phyloP scores from a whole-genome alignment of 2,888 invertebrate species.

The Drosophila anomelani region DNA sequence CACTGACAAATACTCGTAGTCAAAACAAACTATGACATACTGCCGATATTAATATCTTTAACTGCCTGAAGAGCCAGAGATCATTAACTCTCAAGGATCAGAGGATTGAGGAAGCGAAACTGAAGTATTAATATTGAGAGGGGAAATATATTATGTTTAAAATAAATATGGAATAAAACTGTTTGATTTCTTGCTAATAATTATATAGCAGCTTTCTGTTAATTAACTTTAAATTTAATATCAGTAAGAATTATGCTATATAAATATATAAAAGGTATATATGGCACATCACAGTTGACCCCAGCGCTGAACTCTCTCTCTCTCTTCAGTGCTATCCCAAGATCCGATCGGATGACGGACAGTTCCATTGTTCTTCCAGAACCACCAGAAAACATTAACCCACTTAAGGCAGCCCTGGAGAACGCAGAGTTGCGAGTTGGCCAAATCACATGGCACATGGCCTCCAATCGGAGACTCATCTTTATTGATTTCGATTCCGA shows the following conservation, averaged over 20 bases:
- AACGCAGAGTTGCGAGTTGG: slow-evolving; percentile 51
- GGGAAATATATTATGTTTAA: neutral
- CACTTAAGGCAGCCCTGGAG: slow-evolving; percentile 59
- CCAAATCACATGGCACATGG: slow-evolving; percentile 64
- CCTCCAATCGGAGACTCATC: slow-evolving; percentile 67
- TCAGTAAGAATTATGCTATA: neutral
- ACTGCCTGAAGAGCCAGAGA: slow-evolving; percentile 47
- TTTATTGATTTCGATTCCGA: slow-evolving; percentile 76
- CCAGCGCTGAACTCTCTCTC: slow-evolving; percentile 20
- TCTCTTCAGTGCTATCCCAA: slow-evolving; percentile 53
- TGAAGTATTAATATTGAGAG: neutral
- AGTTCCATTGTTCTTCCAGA: slow-evolving; percentile 63
- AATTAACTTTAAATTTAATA: neutral
- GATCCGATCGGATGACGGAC: slow-evolving; percentile 61
- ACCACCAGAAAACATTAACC: slow-evolving; percentile 62
- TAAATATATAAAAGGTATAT: slow-evolving; percentile 11
- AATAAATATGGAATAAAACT: neutral
- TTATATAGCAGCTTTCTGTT: neutral
- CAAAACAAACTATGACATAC: slow-evolving; percentile 72
- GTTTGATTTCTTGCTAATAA: too few relatives aligned
- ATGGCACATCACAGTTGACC: slow-evolving; percentile 34
- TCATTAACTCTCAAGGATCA: slow-evolving; percentile 37
- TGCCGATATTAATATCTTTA: slow-evolving; percentile 56
- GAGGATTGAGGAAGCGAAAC: slow-evolving; percentile 38
- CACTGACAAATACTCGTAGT: slow-evolving; percentile 67